Evolutionary conservation across 2,113 vertebrate genomes (phyloP).

Genomic region (Ctenomys sociabilis): DNA sequence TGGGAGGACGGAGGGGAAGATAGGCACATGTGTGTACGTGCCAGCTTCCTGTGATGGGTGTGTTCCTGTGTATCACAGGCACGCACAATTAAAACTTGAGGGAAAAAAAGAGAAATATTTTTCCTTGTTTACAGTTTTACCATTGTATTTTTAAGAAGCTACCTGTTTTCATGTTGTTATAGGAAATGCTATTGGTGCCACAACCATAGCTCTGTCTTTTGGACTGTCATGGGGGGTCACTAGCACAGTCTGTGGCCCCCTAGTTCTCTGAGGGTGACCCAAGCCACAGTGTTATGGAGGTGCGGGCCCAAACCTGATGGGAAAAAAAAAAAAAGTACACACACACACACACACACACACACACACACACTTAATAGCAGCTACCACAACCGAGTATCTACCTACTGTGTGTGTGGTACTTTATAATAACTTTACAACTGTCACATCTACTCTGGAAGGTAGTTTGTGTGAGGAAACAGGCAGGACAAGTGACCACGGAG

Average conservation of each 20-base stretch:
- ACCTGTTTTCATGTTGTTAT: neutral
- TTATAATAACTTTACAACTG: neutral
- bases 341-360: no score
- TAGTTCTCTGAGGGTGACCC: neutral
- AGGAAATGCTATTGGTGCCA: neutral
- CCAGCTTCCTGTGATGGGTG: neutral
- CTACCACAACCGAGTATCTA: neutral
- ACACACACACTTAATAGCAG: no score
- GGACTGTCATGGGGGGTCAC: neutral
- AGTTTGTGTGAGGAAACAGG: neutral
- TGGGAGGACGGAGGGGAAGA: neutral
- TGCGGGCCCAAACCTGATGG: neutral
- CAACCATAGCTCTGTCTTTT: neutral
- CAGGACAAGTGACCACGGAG: rapidly evolving
- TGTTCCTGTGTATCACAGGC: neutral
- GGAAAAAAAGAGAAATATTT: neutral
- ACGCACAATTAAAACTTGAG: neutral
- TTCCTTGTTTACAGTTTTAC: neutral
- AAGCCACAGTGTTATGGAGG: neutral
- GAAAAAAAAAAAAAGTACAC: neutral
- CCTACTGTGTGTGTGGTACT: neutral
- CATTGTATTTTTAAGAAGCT: neutral
- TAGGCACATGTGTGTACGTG: neutral
- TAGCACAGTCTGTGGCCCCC: neutral
- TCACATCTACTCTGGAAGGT: neutral